Evolutionary conservation across 2,888 invertebrate genomes (phyloP).

Genomic region (Nymphalis polychloros): DNA sequence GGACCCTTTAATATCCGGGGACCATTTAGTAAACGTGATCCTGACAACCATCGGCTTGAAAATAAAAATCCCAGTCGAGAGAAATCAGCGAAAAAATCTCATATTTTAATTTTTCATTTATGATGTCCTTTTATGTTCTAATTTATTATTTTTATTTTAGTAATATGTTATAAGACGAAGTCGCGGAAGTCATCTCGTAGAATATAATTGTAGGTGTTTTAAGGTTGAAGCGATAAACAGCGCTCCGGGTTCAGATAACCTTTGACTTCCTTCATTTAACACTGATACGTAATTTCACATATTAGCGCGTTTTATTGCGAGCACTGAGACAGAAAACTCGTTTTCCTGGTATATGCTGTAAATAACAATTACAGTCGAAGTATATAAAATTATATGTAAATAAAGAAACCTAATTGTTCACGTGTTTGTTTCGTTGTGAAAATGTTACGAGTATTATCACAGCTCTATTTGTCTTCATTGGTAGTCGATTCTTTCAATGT

Average conservation of each 20-base stretch:
- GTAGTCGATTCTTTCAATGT: too few relatives aligned
- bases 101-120: too few relatives aligned
- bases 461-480: neutral
- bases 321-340: neutral
- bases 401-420: too few relatives aligned
- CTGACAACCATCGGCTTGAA: too few relatives aligned
- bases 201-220: neutral
- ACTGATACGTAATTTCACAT: conserved; percentile 22
- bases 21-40: too few relatives aligned
- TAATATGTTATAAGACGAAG: too few relatives aligned
- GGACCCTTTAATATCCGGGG: too few relatives aligned
- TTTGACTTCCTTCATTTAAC: conserved; percentile 18
- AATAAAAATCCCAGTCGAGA: too few relatives aligned
- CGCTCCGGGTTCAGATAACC: neutral
- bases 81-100: too few relatives aligned
- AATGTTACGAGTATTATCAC: neutral
- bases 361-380: neutral
- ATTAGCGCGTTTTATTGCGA: conserved; percentile 15
- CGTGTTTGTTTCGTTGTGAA: neutral
- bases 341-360: neutral
- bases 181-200: neutral
- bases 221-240: neutral
- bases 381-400: neutral
- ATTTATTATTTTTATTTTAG: too few relatives aligned
- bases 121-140: too few relatives aligned